phyloP scores from a whole-genome alignment of 2,888 invertebrate species.

The Hylaea fasciaria region DNA sequence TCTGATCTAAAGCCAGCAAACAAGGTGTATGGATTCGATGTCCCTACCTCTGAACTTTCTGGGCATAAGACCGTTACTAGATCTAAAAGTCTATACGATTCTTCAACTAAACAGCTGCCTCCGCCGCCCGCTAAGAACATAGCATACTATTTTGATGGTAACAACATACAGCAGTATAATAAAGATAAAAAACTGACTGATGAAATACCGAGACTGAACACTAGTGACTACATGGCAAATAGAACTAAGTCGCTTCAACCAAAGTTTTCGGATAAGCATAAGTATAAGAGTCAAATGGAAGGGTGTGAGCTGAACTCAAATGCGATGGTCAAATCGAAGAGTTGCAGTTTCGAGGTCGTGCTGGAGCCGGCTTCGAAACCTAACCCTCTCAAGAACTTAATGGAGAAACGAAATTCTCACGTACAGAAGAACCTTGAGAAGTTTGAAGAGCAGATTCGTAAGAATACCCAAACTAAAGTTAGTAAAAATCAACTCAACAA shows the following conservation, averaged over 20 bases:
- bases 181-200: conserved; percentile 75
- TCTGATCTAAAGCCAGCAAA: conserved; percentile 46
- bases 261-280: conserved; percentile 72
- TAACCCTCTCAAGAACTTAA: conserved; percentile 75
- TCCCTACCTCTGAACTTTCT: conserved; percentile 61
- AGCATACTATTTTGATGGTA: conserved; percentile 82
- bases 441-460: conserved; percentile 84
- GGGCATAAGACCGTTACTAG: conserved; percentile 79
- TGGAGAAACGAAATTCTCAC: conserved; percentile 79
- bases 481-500: conserved; percentile 76
- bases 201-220: conserved; percentile 86
- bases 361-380: conserved; percentile 81
- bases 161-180: conserved; percentile 70
- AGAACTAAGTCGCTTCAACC: conserved; percentile 77
- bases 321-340: conserved; percentile 79
- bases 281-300: conserved; percentile 76
- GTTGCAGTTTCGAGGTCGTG: conserved; percentile 82
- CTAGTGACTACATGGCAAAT: conserved; percentile 82
- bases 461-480: conserved; percentile 70
- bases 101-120: conserved; percentile 64
- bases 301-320: conserved; percentile 68
- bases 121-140: conserved; percentile 77
- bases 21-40: conserved; percentile 74
- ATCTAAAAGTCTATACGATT: conserved; percentile 78
- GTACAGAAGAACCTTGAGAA: conserved; percentile 86